These are phyloP conservation scores for Schizaphis graminum DNA, from an alignment of 2,888 invertebrate genomes.

Conservation along the genomic window DNA sequence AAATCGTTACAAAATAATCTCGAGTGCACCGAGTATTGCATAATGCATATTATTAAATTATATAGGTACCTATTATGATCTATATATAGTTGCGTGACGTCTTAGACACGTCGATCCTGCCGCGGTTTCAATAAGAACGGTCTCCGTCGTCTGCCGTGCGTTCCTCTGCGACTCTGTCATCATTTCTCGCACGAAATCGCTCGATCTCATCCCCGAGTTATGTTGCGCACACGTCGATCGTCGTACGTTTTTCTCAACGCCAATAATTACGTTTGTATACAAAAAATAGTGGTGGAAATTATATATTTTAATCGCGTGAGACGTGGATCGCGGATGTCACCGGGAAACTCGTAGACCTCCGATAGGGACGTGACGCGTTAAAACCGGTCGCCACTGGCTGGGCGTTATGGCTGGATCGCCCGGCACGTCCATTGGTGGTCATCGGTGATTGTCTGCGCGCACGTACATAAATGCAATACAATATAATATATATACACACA, in stretches of 20 bases:
- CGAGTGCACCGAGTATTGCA: constrained; percentile 10
- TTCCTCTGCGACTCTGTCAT: too few species aligned
- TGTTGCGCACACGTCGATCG: background rate
- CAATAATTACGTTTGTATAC: background rate
- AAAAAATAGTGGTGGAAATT: background rate
- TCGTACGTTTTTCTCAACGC: background rate
- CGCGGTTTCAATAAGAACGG: background rate
- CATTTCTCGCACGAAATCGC: background rate
- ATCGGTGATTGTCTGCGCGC: background rate
- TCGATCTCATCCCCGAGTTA: background rate
- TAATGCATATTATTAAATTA: background rate
- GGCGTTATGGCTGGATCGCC: constrained; percentile 4
- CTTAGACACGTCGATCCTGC: background rate
- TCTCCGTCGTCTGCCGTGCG: background rate
- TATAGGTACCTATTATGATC: background rate
- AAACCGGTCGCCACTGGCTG: constrained; percentile 3
- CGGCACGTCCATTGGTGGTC: constrained; percentile 4
- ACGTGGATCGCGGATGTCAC: background rate
- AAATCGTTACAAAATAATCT: background rate
- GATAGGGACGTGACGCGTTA: background rate
- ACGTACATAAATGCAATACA: background rate
- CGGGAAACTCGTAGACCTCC: constrained; percentile 5
- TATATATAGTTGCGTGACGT: background rate
- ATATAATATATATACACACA: background rate
- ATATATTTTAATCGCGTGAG: background rate